Evolutionary conservation across 2,797 vertebrate genomes (phyloP), one percentile per base, ranked within the genome.

Genomic region (Microctenopoma stevenorrisi): DNA sequence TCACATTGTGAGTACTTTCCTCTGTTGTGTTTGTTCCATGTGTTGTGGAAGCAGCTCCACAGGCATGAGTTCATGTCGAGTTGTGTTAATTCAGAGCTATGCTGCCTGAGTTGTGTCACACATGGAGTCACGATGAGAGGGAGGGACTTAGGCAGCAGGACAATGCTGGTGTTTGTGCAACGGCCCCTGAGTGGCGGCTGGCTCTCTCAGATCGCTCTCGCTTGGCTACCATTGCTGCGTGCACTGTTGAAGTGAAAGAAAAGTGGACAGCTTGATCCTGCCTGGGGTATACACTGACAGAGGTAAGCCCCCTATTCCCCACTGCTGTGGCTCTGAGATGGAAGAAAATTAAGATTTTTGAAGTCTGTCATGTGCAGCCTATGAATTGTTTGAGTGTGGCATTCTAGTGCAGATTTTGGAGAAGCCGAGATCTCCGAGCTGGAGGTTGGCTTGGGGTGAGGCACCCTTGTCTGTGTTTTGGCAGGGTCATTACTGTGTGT

Each of bases 161-260:
- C 94, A 94, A 95, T 94, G 89, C 91, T 91, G 67, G 86, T 93
- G 92, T 94, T 94, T 95, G 93, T 95, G 91, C 91, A 94, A 91
- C 84, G 83, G 93, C 91, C 90, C 91, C 93, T 90, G 88, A 89
- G 91, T 89, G 84, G 84, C 87, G 89, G 88, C 90, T 86, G 85
- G 88, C 79, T 90, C 88, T 85, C 89, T 91, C 82, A 84, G 82
- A 80, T 85, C 43, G 76, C 89, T 93, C 86, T 87, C 88, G 91
- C 91, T 86, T 93, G 83, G 90, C 91, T 90, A 90, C 90, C 86
- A 78, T 74, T 86, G 82, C 89, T 88, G 87, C 89, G 89, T 68
- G 74, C 88, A 89, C 85, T 90, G 89, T 86, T 91, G 85, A 84
- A 84, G 87, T 71, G 84, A 90, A 86, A 88, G 80, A 76, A 87